Percentiles rank a stretch among this genome's conserved stretches.
Conservation (phyloP, 2,113 vertebrate species). For the Megaptera novaeangliae region DNA sequence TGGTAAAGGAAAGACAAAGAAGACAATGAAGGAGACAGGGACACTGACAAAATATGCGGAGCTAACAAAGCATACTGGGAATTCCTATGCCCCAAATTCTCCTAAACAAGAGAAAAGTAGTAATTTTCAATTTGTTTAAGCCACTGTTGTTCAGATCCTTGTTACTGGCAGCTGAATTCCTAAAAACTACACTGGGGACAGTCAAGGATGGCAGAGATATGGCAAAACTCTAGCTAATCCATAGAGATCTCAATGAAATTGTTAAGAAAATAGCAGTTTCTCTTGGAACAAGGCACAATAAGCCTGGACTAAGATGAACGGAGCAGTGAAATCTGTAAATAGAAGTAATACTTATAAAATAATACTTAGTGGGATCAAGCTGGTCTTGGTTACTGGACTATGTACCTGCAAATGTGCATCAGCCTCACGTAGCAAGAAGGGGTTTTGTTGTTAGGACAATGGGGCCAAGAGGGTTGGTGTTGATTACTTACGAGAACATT, state of each 20-base stretch:
- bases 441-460: background rate
- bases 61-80: background rate
- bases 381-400: background rate
- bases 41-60: background rate
- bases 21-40: background rate
- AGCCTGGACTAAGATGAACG: background rate
- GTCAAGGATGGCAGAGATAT: slow-evolving; percentile 23
- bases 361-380: background rate
- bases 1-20: background rate
- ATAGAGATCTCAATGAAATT: background rate
- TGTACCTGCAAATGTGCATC: background rate
- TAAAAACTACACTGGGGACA: slow-evolving; percentile 30
- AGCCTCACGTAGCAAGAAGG: background rate
- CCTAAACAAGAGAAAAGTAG: background rate
- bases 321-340: background rate
- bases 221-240: background rate
- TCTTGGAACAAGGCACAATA: background rate
- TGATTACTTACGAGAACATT: background rate
- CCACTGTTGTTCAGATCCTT: background rate
- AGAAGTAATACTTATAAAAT: background rate
- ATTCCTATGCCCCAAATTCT: background rate
- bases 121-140: background rate
- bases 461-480: background rate
- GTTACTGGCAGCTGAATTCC: background rate
- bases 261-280: background rate